Percentiles rank a stretch among this genome's conserved stretches.
These are phyloP conservation scores for Clepsis dumicolana DNA, from an alignment of 2,888 invertebrate species.

Conservation along the genomic window DNA sequence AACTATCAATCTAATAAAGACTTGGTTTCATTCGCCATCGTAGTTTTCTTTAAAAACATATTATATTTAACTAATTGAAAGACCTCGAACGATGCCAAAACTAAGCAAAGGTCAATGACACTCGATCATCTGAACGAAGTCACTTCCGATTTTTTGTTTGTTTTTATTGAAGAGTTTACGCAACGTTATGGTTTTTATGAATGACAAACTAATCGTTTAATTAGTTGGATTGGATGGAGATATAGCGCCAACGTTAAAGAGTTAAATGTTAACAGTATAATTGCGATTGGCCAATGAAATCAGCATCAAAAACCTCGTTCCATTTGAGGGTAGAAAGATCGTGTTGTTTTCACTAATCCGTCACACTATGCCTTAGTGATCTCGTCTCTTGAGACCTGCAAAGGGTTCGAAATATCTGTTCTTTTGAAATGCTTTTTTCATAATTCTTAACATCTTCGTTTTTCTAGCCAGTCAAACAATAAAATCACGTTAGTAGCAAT, in stretches of 20 bases:
- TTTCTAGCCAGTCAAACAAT: no score
- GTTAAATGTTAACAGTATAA: no score
- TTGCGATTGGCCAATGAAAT: no score
- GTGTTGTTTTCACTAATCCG: no score
- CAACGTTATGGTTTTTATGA: slow-evolving; percentile 26
- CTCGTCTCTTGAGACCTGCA: no score
- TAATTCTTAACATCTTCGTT: no score
- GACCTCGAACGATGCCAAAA: slow-evolving; percentile 31
- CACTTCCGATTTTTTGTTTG: slow-evolving; percentile 35
- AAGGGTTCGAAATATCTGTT: no score
- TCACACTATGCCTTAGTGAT: no score
- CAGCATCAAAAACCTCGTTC: not conserved
- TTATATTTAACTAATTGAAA: slow-evolving; percentile 11
- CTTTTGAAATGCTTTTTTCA: no score
- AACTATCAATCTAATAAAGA: not conserved
- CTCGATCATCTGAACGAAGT: slow-evolving; percentile 25
- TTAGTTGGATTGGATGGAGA: not conserved
- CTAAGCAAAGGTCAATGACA: slow-evolving; percentile 38
- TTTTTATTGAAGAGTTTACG: slow-evolving; percentile 14
- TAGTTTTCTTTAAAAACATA: slow-evolving; percentile 9
- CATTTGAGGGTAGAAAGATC: not conserved
- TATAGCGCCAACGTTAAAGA: not conserved
- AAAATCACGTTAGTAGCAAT: not conserved
- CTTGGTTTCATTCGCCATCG: not conserved
- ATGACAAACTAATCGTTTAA: slow-evolving; percentile 11